These are phyloP conservation scores for Nomada fabriciana DNA, from an alignment of 2,888 invertebrate species.

Conservation along the genomic window DNA sequence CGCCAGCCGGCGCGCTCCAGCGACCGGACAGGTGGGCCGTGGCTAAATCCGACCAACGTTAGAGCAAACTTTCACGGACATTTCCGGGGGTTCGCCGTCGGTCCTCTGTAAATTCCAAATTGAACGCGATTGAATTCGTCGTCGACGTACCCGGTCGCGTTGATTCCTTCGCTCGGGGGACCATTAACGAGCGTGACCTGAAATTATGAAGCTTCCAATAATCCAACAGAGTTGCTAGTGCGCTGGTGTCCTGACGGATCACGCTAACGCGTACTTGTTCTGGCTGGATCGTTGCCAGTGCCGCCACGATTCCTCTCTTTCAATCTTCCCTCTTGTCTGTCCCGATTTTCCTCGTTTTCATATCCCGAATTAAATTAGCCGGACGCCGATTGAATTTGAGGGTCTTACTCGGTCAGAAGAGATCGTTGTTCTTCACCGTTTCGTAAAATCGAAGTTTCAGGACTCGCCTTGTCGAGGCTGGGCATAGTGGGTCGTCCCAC, in stretches of 20 bases:
- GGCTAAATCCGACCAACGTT: background rate
- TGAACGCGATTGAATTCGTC: slow-evolving; percentile 39
- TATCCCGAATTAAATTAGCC: slow-evolving; percentile 7
- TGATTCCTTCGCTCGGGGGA: slow-evolving; percentile 29
- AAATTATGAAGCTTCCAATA: slow-evolving; percentile 43
- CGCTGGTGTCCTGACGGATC: slow-evolving; percentile 26
- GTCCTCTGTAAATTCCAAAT: slow-evolving; percentile 13
- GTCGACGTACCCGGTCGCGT: slow-evolving; percentile 30
- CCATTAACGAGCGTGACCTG: slow-evolving; percentile 54
- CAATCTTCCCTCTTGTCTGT: slow-evolving; percentile 20
- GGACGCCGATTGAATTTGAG: background rate
- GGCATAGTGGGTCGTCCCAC: slow-evolving; percentile 33
- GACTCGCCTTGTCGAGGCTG: background rate
- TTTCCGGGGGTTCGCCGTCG: slow-evolving; percentile 5
- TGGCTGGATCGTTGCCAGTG: slow-evolving; percentile 43
- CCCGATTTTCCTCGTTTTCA: background rate
- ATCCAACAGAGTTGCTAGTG: slow-evolving; percentile 6
- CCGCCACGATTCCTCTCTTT: slow-evolving; percentile 32
- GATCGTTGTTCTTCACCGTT: no score
- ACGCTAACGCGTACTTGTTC: slow-evolving; percentile 21
- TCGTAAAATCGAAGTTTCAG: slow-evolving; percentile 5
- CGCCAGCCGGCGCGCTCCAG: background rate
- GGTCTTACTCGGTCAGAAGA: no score
- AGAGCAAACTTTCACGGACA: background rate
- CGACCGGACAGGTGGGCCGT: background rate